These are phyloP conservation scores for Bimastos eiseni DNA, from an alignment of 2,888 invertebrate species.

Conservation along the genomic window DNA sequence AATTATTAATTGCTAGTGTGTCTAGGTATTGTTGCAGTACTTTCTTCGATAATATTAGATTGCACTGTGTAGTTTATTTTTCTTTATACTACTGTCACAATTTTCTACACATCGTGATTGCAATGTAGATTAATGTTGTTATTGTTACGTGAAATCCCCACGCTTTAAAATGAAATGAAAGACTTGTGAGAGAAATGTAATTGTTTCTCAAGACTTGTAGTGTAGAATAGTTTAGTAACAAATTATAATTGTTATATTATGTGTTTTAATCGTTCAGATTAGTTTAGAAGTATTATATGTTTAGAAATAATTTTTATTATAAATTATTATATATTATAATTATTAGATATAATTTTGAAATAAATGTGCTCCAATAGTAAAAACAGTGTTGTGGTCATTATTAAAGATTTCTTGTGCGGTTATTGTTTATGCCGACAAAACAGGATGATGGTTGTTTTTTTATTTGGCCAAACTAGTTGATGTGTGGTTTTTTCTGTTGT, in stretches of 20 bases:
- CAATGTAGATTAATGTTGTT: background rate
- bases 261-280: no score
- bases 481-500: background rate
- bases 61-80: no score
- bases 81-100: background rate
- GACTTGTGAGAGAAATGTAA: background rate
- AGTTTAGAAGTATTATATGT: background rate
- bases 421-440: background rate
- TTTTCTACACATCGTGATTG: background rate
- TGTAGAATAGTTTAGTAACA: no score
- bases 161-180: background rate
- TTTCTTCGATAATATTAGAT: background rate
- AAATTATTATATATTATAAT: no score
- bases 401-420: background rate
- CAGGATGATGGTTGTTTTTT: background rate
- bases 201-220: background rate
- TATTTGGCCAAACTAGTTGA: background rate
- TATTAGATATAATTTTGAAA: background rate
- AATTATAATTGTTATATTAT: no score
- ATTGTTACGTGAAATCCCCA: background rate
- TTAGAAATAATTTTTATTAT: no score
- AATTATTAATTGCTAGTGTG: no score
- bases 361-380: background rate
- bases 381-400: background rate
- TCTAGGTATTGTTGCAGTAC: background rate